These are phyloP conservation scores for Microchrysa polita DNA, from an alignment of 2,888 invertebrate genomes.

Conservation along the genomic window DNA sequence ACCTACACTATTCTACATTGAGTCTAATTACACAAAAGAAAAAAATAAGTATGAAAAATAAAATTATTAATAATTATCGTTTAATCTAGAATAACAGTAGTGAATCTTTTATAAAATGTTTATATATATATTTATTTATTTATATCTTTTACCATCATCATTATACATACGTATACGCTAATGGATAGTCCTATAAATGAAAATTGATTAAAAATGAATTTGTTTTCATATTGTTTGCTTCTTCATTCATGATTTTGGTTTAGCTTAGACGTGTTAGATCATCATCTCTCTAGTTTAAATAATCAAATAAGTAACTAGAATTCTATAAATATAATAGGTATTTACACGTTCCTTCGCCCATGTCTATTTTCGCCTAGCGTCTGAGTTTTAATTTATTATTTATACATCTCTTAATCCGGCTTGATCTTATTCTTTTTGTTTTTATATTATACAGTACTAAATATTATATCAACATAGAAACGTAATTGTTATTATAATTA, in stretches of 20 bases:
- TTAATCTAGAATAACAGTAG: no score
- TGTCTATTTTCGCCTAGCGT: not conserved
- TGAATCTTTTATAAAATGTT: not conserved
- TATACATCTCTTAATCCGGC: no score
- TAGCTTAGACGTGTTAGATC: slow-evolving; percentile 44
- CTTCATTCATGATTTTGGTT: slow-evolving; percentile 47
- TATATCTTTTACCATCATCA: slow-evolving; percentile 17
- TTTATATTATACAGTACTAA: no score
- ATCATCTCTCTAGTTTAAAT: slow-evolving; percentile 1
- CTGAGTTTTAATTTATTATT: not conserved
- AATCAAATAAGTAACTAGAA: slow-evolving; percentile 32
- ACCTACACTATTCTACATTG: no score
- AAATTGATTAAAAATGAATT: slow-evolving; percentile 42
- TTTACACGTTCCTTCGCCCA: slow-evolving; percentile 36
- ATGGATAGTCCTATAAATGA: slow-evolving; percentile 23
- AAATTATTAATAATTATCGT: slow-evolving; percentile 1
- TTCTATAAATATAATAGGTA: not conserved
- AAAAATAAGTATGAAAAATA: no score
- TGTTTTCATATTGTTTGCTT: not conserved
- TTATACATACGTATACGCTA: no score
- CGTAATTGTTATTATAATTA: slow-evolving; percentile 29
- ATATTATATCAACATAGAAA: slow-evolving; percentile 33
- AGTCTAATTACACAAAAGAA: no score
- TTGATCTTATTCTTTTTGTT: no score
- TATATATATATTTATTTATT: not conserved